Conservation (phyloP, 2,113 vertebrate species). For the Hepsetus odoe region DNA sequence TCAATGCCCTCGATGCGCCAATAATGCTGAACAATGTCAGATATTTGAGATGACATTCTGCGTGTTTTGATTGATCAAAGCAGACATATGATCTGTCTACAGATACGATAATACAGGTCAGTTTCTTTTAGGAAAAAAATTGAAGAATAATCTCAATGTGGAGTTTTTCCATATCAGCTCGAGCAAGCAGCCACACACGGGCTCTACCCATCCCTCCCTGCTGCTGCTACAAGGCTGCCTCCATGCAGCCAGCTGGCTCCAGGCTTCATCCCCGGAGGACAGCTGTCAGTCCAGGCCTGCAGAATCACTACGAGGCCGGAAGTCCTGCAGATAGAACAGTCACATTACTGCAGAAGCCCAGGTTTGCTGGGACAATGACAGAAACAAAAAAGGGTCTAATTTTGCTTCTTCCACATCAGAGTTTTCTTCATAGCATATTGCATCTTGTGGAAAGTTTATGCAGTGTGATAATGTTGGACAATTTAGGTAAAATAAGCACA, state of each 20-base stretch:
- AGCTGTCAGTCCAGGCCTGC: constrained; percentile 13
- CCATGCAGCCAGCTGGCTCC: constrained; percentile 1
- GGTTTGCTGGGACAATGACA: not conserved
- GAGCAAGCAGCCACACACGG: not conserved
- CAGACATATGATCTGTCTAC: no score
- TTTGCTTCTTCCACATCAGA: not conserved
- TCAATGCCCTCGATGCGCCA: no score
- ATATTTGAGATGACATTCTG: no score
- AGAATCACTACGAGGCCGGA: not conserved
- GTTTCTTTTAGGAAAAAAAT: no score
- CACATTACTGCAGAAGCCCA: not conserved
- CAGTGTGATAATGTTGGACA: no score
- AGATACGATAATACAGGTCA: no score
- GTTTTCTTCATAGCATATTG: no score
- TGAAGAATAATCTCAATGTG: not conserved
- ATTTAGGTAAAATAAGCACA: no score
- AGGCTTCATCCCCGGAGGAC: not conserved
- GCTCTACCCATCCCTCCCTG: not conserved
- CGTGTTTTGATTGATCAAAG: no score
- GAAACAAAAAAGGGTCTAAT: not conserved
- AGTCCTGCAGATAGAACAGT: not conserved
- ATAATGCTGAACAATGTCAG: no score
- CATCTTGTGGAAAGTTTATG: not conserved
- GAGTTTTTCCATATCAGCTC: not conserved
- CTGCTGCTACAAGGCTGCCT: not conserved